Evolutionary conservation across 1,140 invertebrate genomes (phyloP).

Genomic region (Schmidtea mediterranea): DNA sequence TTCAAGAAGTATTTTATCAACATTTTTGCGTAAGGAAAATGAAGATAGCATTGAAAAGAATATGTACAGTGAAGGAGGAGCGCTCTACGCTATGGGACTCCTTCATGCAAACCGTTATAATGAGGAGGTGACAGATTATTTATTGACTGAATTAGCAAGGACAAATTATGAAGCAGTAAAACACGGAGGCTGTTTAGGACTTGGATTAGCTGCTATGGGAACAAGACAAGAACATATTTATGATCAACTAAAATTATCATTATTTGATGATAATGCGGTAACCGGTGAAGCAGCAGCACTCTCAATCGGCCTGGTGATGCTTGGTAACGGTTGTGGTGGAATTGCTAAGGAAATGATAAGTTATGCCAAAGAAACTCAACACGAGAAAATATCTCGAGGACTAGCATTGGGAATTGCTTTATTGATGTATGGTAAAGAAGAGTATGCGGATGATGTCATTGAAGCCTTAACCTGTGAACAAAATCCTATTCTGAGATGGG

Average conservation of each 20-base stretch:
- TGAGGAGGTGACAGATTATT: constrained; percentile 71
- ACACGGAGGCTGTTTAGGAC: constrained; percentile 78
- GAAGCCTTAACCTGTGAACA: constrained; percentile 44
- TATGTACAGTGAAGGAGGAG: constrained; percentile 89
- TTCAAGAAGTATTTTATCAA: constrained; percentile 67
- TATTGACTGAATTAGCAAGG: constrained; percentile 71
- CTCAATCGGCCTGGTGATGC: constrained; percentile 91
- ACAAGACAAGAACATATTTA: constrained; percentile 41
- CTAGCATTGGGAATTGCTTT: constrained; percentile 77
- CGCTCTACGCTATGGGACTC: constrained; percentile 76
- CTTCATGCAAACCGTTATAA: constrained; percentile 90
- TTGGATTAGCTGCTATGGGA: constrained; percentile 87
- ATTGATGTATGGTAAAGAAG: constrained; percentile 77
- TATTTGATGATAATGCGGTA: constrained; percentile 94
- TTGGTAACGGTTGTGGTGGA: constrained; percentile 59
- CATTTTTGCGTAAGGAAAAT: constrained; percentile 38
- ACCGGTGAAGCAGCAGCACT: constrained; percentile 79
- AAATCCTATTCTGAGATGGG: constrained; percentile 34
- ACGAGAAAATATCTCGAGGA: constrained; percentile 87
- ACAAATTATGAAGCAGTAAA: constrained; percentile 64
- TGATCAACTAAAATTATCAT: constrained; percentile 36
- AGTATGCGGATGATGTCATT: constrained; percentile 79
- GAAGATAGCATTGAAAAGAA: constrained; percentile 50
- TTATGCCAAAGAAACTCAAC: constrained; percentile 50
- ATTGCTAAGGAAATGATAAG: constrained; percentile 81